A percentile compares a stretch with the other conserved stretches of the same genome.
phyloP scores from a whole-genome alignment of 2,113 vertebrate species.

The Hippolais icterina region DNA sequence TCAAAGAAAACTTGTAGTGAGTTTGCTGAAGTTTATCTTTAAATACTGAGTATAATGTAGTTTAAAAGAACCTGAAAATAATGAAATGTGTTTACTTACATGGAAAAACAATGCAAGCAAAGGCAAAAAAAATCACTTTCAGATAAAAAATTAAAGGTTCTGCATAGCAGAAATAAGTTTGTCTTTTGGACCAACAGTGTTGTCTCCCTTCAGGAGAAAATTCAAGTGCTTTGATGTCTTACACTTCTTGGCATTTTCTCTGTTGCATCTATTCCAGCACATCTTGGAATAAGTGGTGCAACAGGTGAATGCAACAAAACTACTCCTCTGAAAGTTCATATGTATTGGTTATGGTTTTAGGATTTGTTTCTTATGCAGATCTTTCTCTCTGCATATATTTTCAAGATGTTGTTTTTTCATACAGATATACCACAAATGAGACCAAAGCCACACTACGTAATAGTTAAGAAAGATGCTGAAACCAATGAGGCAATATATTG shows the following conservation, averaged over 20 bases:
- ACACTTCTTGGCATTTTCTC: not conserved
- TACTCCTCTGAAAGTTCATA: not conserved
- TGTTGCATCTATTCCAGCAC: fast-evolving
- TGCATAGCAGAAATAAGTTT: not conserved
- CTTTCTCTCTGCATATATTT: not conserved
- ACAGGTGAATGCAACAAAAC: not conserved
- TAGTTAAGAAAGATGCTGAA: slow-evolving; percentile 92
- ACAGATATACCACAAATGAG: slow-evolving; percentile 93
- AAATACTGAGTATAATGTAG: not conserved
- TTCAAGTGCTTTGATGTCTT: not conserved
- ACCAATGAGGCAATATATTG: slow-evolving; percentile 90
- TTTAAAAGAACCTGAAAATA: not conserved
- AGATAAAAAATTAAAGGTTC: not conserved
- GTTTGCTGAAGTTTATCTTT: not conserved
- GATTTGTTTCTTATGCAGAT: not conserved
- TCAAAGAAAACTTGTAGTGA: not conserved
- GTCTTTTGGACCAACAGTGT: not conserved
- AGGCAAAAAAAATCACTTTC: not conserved
- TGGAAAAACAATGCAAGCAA: not conserved
- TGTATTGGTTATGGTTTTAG: not conserved
- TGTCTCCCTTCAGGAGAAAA: not conserved
- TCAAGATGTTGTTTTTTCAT: not conserved
- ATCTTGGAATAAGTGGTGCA: not conserved
- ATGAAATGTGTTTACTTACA: not conserved
- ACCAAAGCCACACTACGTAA: slow-evolving; percentile 92